Evolutionary conservation across 2,113 vertebrate species (phyloP).

Genomic region (Rhabdornis inornatus): DNA sequence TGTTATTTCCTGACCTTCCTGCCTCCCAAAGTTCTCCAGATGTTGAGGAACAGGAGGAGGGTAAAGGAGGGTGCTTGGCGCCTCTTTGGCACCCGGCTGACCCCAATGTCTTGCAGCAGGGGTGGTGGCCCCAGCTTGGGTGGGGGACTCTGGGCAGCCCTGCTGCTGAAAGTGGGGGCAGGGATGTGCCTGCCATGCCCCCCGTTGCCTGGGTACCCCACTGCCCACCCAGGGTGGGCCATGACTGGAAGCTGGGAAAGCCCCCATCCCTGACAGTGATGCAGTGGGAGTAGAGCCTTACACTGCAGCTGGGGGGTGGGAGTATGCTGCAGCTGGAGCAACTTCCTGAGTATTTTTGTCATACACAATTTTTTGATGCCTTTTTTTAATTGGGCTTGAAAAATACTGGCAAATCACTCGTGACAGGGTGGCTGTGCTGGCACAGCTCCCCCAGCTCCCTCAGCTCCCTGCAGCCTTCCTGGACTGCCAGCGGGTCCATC

Average conservation of each 20-base stretch:
- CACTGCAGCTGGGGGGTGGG: background rate
- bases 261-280: fast-evolving
- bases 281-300: background rate
- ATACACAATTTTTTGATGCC: background rate
- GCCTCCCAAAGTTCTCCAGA: background rate
- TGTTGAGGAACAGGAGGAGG: background rate
- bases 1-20: background rate
- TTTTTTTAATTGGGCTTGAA: background rate
- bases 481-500: background rate
- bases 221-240: background rate
- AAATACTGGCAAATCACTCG: fast-evolving
- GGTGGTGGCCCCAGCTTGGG: background rate
- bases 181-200: background rate
- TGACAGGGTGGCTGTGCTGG: background rate
- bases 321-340: background rate
- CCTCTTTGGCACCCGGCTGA: fast-evolving
- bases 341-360: background rate
- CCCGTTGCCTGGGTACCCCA: background rate
- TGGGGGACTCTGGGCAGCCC: background rate
- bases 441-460: background rate
- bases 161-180: fast-evolving
- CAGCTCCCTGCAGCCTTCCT: background rate
- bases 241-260: background rate
- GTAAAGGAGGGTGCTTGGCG: background rate
- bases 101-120: background rate